Conservation (phyloP, 2,888 invertebrate species). For the Emmelina monodactyla region DNA sequence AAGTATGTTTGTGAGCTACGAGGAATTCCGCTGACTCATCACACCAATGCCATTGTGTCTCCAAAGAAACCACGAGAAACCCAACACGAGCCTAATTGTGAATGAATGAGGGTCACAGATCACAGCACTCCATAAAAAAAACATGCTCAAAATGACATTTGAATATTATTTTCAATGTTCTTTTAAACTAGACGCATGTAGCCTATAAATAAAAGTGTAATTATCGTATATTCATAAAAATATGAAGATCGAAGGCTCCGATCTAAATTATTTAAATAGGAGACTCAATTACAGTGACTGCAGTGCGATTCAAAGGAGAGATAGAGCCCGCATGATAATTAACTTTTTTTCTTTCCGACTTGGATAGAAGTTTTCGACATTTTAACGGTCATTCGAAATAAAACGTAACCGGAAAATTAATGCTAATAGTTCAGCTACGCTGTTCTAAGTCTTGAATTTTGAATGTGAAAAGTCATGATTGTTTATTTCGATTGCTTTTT, state of each 20-base stretch:
- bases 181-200: too few relatives aligned
- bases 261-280: conserved; percentile 44
- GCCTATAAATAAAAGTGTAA: conserved; percentile 16
- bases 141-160: conserved; percentile 8
- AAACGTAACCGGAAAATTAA: conserved; percentile 26
- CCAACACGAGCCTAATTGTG: conserved; percentile 56
- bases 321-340: conserved; percentile 47
- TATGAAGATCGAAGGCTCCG: conserved; percentile 13
- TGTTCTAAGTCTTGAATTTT: too few relatives aligned
- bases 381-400: conserved; percentile 34
- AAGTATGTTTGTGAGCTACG: too few relatives aligned
- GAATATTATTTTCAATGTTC: conserved; percentile 21
- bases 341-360: conserved; percentile 27
- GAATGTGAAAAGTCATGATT: conserved; percentile 2
- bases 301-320: conserved; percentile 32
- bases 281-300: conserved; percentile 39
- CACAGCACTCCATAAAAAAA: conserved; percentile 13
- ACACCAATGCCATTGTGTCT: conserved; percentile 58
- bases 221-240: conserved; percentile 15
- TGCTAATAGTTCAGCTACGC: conserved; percentile 10
- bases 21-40: conserved; percentile 49
- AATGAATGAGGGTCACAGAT: conserved; percentile 61
- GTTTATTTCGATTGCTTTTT: too few relatives aligned
- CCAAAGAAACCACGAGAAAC: conserved; percentile 37
- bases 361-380: conserved; percentile 29